Conservation (phyloP, 2,797 vertebrate genomes). For the Syngnathus acus region DNA sequence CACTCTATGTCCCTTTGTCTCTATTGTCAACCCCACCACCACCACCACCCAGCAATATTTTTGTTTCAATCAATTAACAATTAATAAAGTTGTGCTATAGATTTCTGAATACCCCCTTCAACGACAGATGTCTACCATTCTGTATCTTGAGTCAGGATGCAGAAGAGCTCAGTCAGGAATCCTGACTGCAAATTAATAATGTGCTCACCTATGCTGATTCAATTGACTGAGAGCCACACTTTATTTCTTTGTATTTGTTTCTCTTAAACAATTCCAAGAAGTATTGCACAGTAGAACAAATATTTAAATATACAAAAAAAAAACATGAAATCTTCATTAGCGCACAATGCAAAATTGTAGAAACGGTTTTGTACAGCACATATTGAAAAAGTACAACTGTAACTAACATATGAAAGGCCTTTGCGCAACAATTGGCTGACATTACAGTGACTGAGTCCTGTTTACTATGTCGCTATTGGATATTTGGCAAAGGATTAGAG, state of each 20-base stretch:
- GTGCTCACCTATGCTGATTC: too few relatives aligned
- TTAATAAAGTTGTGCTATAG: too few relatives aligned
- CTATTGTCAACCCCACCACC: too few relatives aligned
- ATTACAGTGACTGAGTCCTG: conserved; percentile 7
- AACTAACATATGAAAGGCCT: conserved; percentile 11
- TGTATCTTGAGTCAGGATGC: too few relatives aligned
- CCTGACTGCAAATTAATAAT: too few relatives aligned
- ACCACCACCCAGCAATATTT: too few relatives aligned
- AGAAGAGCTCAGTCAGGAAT: too few relatives aligned
- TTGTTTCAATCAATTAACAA: too few relatives aligned
- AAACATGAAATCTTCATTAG: conserved; percentile 12
- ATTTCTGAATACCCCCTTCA: too few relatives aligned
- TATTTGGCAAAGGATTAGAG: conserved; percentile 43
- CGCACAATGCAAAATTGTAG: conserved; percentile 17
- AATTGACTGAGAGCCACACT: not conserved
- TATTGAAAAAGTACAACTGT: conserved; percentile 10
- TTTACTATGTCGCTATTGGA: conserved; percentile 10
- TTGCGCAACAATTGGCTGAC: conserved; percentile 12
- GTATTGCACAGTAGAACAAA: conserved; percentile 57
- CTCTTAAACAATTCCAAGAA: conserved; percentile 43
- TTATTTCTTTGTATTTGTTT: conserved; percentile 16
- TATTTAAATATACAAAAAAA: conserved; percentile 21
- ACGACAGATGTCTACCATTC: too few relatives aligned
- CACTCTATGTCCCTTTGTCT: too few relatives aligned
- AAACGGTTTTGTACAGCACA: conserved; percentile 21